A percentile compares a stretch with the other conserved stretches of the same genome.
These are phyloP conservation scores for Tetragonisca angustula DNA, from an alignment of 2,888 invertebrate genomes.

Conservation along the genomic window DNA sequence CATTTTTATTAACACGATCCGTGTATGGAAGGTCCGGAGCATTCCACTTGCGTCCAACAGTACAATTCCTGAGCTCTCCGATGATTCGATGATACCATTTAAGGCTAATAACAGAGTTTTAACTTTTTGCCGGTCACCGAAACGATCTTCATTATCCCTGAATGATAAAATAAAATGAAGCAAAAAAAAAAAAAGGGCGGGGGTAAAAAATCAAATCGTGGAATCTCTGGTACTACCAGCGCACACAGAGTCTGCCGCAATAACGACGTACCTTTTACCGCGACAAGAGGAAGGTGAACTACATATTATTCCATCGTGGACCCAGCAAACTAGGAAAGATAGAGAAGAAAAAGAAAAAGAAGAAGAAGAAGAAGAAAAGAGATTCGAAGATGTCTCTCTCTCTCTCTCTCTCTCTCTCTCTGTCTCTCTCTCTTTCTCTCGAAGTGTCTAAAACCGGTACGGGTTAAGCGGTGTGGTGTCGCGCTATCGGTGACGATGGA, in stretches of 20 bases:
- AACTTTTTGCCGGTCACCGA: no score
- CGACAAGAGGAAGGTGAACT: conserved; percentile 38
- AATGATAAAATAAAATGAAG: no score
- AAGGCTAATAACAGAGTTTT: no score
- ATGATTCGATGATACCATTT: no score
- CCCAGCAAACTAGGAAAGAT: conserved; percentile 34
- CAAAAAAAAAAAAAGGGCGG: no score
- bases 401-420: conserved; percentile 1
- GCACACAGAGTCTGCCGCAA: not conserved
- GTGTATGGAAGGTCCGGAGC: no score
- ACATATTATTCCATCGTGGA: conserved; percentile 55
- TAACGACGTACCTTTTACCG: conserved; percentile 4
- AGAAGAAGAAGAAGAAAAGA: not conserved
- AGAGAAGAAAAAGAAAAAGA: conserved; percentile 12
- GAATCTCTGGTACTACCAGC: not conserved
- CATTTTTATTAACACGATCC: no score
- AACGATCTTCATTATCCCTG: no score
- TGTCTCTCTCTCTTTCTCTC: conserved; percentile 1
- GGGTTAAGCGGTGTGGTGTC: conserved; percentile 38
- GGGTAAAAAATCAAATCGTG: conserved; percentile 19
- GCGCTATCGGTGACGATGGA: conserved; percentile 27
- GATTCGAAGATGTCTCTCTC: conserved; percentile 35
- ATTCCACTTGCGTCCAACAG: no score
- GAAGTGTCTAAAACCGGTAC: conserved; percentile 61
- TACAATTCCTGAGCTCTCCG: no score